Percentiles rank a stretch among this genome's conserved stretches.
Evolutionary conservation across 1,140 invertebrate genomes (phyloP).

Genomic region (Dendroctonus valens): DNA sequence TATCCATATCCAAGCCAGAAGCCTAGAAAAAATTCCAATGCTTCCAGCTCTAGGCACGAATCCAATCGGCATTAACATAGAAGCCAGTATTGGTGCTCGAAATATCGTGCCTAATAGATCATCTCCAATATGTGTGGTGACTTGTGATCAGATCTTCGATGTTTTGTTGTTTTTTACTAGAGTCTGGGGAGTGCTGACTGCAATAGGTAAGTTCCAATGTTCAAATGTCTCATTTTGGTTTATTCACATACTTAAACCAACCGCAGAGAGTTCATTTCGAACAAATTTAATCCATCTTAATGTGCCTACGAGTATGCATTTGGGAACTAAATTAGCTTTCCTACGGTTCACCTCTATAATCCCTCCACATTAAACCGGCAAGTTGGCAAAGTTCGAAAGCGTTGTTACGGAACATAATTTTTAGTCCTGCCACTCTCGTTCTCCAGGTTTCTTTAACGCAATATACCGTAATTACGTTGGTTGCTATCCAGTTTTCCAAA

Average conservation of each 20-base stretch:
- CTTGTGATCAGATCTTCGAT: slow-evolving; percentile 17
- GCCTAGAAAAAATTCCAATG: slow-evolving; percentile 1
- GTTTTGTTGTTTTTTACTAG: slow-evolving; percentile 21
- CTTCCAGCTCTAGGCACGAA: slow-evolving; percentile 22
- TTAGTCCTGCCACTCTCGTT: background rate
- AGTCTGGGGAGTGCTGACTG: slow-evolving; percentile 20
- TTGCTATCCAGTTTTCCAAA: slow-evolving; percentile 11
- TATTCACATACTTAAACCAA: no score
- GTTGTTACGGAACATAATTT: slow-evolving; percentile 4
- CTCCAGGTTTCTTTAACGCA: background rate
- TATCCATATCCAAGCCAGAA: background rate
- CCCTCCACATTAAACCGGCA: background rate
- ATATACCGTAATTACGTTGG: slow-evolving; percentile 15
- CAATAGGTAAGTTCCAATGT: slow-evolving; percentile 18
- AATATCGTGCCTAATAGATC: background rate
- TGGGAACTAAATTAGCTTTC: no score
- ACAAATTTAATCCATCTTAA: no score
- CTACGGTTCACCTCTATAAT: no score
- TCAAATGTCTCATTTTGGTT: no score
- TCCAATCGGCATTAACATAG: slow-evolving; percentile 20
- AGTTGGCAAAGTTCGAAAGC: slow-evolving; percentile 1
- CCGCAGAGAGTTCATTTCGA: no score
- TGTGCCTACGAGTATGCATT: no score
- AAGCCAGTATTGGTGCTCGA: slow-evolving; percentile 18
- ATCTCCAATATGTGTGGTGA: slow-evolving; percentile 10